Evolutionary conservation across 2,888 invertebrate species (phyloP).

Genomic region (Erebia aethiops): DNA sequence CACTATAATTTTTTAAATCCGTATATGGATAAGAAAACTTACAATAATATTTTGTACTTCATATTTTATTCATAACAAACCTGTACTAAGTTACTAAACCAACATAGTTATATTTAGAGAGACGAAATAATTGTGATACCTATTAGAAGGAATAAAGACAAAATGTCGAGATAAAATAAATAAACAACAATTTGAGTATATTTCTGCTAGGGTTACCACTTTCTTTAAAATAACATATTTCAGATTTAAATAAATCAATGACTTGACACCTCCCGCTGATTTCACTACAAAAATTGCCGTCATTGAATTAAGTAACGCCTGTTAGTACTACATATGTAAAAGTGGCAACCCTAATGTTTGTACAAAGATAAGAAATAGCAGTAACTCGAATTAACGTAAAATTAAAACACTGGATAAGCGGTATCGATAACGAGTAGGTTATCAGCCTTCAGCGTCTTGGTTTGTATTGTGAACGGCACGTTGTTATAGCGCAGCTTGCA

Average conservation of each 20-base stretch:
- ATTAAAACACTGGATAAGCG: slow-evolving; percentile 59
- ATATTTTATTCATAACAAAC: slow-evolving; percentile 21
- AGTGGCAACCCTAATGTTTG: slow-evolving; percentile 2
- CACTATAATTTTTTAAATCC: too few species aligned
- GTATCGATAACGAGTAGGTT: slow-evolving; percentile 71
- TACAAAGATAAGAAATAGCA: neutral
- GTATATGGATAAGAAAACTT: neutral
- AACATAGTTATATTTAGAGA: slow-evolving; percentile 12
- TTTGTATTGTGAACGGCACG: slow-evolving; percentile 70
- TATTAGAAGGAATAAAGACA: neutral
- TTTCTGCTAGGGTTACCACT: neutral
- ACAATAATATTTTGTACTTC: slow-evolving; percentile 6
- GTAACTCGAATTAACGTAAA: slow-evolving; percentile 8
- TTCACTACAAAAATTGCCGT: too few species aligned
- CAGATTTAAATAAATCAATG: neutral
- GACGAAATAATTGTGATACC: neutral
- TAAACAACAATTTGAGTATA: neutral
- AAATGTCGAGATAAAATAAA: too few species aligned
- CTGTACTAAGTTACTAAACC: slow-evolving; percentile 12
- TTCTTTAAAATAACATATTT: neutral
- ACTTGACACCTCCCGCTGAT: too few species aligned
- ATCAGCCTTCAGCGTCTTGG: slow-evolving; percentile 68
- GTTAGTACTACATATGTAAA: too few species aligned
- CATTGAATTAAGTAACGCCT: too few species aligned
- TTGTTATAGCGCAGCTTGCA: slow-evolving; percentile 85